Conservation (phyloP, 1,140 invertebrate species). For the Plodia interpunctella region DNA sequence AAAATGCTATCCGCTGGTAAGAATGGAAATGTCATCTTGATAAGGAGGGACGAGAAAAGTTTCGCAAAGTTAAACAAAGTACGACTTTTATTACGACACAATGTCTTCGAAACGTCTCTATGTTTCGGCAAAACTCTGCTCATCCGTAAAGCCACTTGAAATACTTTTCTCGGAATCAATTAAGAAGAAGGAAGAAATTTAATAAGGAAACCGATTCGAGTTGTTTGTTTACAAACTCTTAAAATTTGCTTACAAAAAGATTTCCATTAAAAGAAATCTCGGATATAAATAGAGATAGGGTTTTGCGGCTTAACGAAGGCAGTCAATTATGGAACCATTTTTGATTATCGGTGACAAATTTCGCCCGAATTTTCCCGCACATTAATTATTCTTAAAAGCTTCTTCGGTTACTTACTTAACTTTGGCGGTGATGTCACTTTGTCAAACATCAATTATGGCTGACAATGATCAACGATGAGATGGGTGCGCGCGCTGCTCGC, state of each 20-base stretch:
- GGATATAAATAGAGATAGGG: neutral
- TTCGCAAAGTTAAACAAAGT: constrained; percentile 29
- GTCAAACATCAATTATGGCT: constrained; percentile 71
- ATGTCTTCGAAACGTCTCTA: neutral
- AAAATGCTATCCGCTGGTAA: constrained; percentile 30
- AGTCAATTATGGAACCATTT: constrained; percentile 24
- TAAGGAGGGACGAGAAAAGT: constrained; percentile 41
- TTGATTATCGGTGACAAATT: constrained; percentile 36
- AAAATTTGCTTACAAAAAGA: neutral
- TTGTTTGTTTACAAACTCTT: constrained; percentile 2
- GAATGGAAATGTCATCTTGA: constrained; percentile 36
- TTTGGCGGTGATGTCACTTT: constrained; percentile 62
- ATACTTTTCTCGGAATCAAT: constrained; percentile 1
- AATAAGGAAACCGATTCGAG: neutral
- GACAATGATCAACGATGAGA: constrained; percentile 66
- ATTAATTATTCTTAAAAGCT: constrained; percentile 72
- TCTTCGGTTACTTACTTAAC: constrained; percentile 43
- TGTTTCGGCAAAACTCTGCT: neutral
- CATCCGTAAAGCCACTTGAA: neutral
- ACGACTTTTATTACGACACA: constrained; percentile 21
- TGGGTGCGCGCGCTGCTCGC: constrained; percentile 28
- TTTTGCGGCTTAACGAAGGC: neutral
- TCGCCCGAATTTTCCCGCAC: constrained; percentile 34
- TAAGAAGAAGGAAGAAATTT: constrained; percentile 4
- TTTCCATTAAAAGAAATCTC: constrained; percentile 1